A percentile compares a stretch with the other conserved stretches of the same genome.
phyloP scores from a whole-genome alignment of 1,140 invertebrate species.

The Nephotettix cincticeps region DNA sequence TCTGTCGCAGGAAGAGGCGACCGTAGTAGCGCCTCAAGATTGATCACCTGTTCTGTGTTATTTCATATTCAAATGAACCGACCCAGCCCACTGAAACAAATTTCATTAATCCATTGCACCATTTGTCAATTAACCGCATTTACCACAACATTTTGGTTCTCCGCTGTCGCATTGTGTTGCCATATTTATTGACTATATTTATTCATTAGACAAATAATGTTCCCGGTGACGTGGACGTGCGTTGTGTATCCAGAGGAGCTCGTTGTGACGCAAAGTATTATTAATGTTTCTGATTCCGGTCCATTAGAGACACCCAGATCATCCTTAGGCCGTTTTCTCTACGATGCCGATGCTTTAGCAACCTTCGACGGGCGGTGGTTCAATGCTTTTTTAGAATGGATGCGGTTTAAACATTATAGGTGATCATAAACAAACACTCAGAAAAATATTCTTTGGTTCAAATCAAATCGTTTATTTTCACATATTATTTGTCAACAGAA shows the following conservation, averaged over 20 bases:
- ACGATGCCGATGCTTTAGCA: too few species aligned
- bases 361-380: too few species aligned
- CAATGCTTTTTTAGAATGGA: too few species aligned
- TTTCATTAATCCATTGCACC: constrained; percentile 14
- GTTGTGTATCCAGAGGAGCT: background rate
- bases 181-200: constrained; percentile 16
- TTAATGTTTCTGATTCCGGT: constrained; percentile 9
- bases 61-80: constrained; percentile 15
- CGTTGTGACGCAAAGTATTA: background rate
- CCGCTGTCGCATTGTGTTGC: background rate
- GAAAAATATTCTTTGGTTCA: too few species aligned
- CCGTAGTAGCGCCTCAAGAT: background rate
- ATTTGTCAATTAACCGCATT: constrained; percentile 13
- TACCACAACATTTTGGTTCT: background rate
- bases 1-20: background rate
- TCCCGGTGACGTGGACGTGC: background rate
- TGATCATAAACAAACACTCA: too few species aligned
- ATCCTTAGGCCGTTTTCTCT: too few species aligned
- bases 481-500: too few species aligned
- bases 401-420: too few species aligned
- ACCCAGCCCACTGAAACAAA: background rate
- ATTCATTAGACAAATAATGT: constrained; percentile 15
- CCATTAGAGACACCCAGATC: background rate
- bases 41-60: background rate
- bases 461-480: too few species aligned